These are phyloP conservation scores for Melanargia galathea DNA, from an alignment of 2,888 invertebrate genomes.

Conservation along the genomic window DNA sequence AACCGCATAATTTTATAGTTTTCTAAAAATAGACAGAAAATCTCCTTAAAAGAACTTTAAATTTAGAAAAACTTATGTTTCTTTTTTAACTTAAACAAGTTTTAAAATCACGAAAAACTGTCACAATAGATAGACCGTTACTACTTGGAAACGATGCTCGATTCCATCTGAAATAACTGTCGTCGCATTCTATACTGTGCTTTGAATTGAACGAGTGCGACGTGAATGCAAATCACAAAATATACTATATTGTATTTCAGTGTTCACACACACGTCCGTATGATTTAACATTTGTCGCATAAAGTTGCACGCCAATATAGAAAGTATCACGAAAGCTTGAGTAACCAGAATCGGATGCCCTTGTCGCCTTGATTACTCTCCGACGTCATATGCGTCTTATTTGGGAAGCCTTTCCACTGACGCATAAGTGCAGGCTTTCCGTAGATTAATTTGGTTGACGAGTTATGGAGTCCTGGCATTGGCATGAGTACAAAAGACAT, in stretches of 20 bases:
- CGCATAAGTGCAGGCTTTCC: slow-evolving; percentile 30
- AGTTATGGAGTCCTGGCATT: slow-evolving; percentile 33
- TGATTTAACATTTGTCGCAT: slow-evolving; percentile 2
- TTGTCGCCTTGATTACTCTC: background rate
- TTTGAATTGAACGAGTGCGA: slow-evolving; percentile 47
- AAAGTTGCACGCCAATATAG: slow-evolving; percentile 22
- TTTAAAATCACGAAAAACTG: slow-evolving; percentile 19
- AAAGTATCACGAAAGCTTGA: slow-evolving; percentile 12
- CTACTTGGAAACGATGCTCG: slow-evolving; percentile 49
- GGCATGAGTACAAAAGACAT: slow-evolving; percentile 40
- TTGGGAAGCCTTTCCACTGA: slow-evolving; percentile 43
- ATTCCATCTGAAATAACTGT: slow-evolving; percentile 69
- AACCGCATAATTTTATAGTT: background rate
- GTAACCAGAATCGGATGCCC: slow-evolving; percentile 11
- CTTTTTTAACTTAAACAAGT: background rate
- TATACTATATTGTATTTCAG: slow-evolving; percentile 35
- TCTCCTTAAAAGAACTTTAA: background rate
- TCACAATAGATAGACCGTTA: slow-evolving; percentile 59
- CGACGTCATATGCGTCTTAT: slow-evolving; percentile 26
- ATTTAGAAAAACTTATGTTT: background rate
- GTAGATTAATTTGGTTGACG: slow-evolving; percentile 30
- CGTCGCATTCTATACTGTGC: slow-evolving; percentile 56
- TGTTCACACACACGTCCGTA: slow-evolving; percentile 23
- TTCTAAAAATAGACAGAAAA: background rate
- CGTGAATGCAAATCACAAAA: slow-evolving; percentile 41